These are phyloP conservation scores for Dendrocopos noguchii DNA, from an alignment of 2,113 vertebrate species.

Conservation along the genomic window DNA sequence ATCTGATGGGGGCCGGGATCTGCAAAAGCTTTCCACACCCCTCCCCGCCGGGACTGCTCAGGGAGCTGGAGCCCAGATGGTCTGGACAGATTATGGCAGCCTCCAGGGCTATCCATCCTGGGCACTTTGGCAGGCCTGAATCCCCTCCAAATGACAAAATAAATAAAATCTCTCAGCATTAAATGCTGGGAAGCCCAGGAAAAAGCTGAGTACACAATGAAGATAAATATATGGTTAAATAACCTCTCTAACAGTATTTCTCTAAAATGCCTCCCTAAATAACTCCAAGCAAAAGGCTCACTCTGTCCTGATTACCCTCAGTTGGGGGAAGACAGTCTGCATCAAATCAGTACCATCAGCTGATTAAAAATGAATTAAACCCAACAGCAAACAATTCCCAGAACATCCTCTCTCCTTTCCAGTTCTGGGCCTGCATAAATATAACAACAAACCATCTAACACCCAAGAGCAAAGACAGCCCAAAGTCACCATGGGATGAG, in stretches of 20 bases:
- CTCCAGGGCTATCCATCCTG: constrained; percentile 5
- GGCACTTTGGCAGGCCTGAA: constrained; percentile 37
- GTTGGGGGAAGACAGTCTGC: constrained; percentile 73
- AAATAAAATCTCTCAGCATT: constrained; percentile 58
- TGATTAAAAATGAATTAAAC: constrained; percentile 81
- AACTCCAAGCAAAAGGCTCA: constrained; percentile 67
- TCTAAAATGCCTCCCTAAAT: constrained; percentile 75
- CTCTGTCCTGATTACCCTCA: constrained; percentile 74
- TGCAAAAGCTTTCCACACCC: neutral
- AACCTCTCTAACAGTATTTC: constrained; percentile 75
- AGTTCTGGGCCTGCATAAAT: neutral
- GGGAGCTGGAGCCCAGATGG: constrained; percentile 43
- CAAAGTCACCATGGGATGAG: neutral
- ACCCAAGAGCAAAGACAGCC: neutral
- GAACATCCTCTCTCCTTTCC: neutral
- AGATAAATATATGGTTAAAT: constrained; percentile 80
- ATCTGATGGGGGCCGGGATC: no score
- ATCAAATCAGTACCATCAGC: constrained; percentile 71
- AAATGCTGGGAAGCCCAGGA: constrained; percentile 24
- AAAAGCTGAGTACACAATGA: constrained; percentile 70
- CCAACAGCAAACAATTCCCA: constrained; percentile 54
- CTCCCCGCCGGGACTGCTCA: neutral
- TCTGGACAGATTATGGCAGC: constrained; percentile 51
- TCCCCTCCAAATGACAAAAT: constrained; percentile 54
- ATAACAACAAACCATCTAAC: neutral